These are phyloP conservation scores for Parotocinclus haroldoi DNA, from an alignment of 2,797 vertebrate species.

Conservation along the genomic window DNA sequence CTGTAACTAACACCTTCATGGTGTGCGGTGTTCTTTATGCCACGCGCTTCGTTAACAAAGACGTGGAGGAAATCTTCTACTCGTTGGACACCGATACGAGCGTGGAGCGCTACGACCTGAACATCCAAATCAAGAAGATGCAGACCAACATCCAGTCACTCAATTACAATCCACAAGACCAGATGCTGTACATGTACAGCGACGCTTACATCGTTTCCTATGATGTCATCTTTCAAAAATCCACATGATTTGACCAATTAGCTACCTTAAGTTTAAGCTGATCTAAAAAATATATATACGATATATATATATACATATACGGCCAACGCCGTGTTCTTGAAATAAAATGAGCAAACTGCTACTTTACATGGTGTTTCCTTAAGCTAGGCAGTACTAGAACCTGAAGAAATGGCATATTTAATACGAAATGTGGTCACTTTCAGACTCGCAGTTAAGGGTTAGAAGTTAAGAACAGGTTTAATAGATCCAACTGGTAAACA, in stretches of 20 bases:
- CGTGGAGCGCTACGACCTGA: constrained; percentile 59
- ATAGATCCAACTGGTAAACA: too few relatives aligned
- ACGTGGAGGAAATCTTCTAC: constrained; percentile 71
- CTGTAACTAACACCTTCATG: constrained; percentile 68
- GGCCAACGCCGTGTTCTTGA: too few relatives aligned
- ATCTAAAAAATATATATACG: too few relatives aligned
- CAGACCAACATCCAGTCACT: constrained; percentile 49
- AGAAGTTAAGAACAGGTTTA: too few relatives aligned
- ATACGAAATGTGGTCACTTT: too few relatives aligned
- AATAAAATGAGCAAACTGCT: too few relatives aligned
- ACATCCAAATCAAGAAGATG: constrained; percentile 63
- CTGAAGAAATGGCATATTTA: too few relatives aligned
- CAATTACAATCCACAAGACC: constrained; percentile 42
- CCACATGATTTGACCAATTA: too few relatives aligned
- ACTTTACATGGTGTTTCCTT: too few relatives aligned
- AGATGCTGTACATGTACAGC: constrained; percentile 34
- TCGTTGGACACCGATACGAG: constrained; percentile 61
- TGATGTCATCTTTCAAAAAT: constrained; percentile 15
- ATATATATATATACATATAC: too few relatives aligned
- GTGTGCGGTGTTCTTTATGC: constrained; percentile 69
- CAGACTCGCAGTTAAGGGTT: too few relatives aligned
- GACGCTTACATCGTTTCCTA: constrained; percentile 37
- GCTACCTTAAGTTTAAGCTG: neutral
- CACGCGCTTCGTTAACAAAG: constrained; percentile 56
- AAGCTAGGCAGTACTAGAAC: too few relatives aligned